These are phyloP conservation scores for Gopherus flavomarginatus DNA, from an alignment of 2,113 vertebrate genomes.

Conservation along the genomic window DNA sequence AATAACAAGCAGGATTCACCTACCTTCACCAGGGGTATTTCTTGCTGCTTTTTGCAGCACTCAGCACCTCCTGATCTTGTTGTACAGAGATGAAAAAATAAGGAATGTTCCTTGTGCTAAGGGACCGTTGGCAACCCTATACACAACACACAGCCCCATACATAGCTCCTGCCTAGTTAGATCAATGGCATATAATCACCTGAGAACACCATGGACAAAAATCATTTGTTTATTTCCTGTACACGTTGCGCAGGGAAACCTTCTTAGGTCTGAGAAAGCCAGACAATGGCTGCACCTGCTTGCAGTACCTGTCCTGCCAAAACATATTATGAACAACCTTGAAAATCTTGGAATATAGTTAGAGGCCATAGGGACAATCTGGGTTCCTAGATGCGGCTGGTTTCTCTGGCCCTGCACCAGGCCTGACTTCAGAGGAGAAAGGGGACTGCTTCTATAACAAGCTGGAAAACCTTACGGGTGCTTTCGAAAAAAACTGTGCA, in stretches of 20 bases:
- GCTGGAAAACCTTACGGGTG: not conserved
- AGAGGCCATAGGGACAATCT: conserved; percentile 62
- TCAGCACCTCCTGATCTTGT: too few species aligned
- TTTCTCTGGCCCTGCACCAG: conserved; percentile 32
- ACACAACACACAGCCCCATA: conserved; percentile 42
- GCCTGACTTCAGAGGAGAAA: not conserved
- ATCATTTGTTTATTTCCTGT: conserved; percentile 80
- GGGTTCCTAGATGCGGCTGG: conserved; percentile 39
- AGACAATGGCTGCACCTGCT: conserved; percentile 69
- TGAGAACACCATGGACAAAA: conserved; percentile 82
- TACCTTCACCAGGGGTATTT: too few species aligned
- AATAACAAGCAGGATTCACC: too few species aligned
- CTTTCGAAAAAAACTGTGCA: conserved; percentile 7
- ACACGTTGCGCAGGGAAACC: conserved; percentile 75
- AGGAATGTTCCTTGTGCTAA: too few species aligned
- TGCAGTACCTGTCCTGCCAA: conserved; percentile 54
- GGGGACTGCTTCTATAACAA: not conserved
- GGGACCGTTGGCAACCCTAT: too few species aligned
- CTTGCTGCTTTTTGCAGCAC: too few species aligned
- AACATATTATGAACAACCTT: conserved; percentile 59
- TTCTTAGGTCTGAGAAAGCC: conserved; percentile 72
- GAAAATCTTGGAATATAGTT: conserved; percentile 47
- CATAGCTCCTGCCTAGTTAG: conserved; percentile 66
- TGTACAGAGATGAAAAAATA: too few species aligned
- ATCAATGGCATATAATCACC: conserved; percentile 85